Conservation (phyloP, 2,888 invertebrate species). For the Hemistola chrysoprasaria region DNA sequence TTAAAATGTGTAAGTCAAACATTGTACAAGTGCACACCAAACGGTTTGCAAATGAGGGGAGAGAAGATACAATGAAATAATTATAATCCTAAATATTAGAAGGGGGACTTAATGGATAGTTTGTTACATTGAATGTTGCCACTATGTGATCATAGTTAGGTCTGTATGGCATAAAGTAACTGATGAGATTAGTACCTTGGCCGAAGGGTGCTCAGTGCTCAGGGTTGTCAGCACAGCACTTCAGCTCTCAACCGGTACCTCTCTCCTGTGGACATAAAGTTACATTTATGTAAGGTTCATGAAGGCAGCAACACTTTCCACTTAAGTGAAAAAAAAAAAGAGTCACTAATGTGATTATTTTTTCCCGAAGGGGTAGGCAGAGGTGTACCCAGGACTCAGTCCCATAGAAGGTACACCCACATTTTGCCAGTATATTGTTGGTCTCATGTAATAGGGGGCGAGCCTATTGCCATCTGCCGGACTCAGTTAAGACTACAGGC, state of each 20-base stretch:
- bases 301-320: too few species aligned
- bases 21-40: constrained; percentile 19
- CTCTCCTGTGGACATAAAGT: constrained; percentile 45
- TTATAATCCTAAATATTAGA: constrained; percentile 40
- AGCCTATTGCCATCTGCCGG: too few species aligned
- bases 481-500: too few species aligned
- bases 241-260: constrained; percentile 64
- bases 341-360: too few species aligned
- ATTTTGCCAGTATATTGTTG: too few species aligned
- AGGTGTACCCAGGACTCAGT: too few species aligned
- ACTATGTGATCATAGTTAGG: constrained; percentile 76
- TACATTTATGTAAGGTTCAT: too few species aligned
- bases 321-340: too few species aligned
- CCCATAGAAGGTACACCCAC: too few species aligned
- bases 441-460: too few species aligned
- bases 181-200: constrained; percentile 72
- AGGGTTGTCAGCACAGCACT: constrained; percentile 54
- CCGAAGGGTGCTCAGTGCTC: constrained; percentile 65
- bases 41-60: constrained; percentile 26
- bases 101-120: constrained; percentile 52
- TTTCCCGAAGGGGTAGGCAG: too few species aligned
- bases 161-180: constrained; percentile 60
- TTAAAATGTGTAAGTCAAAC: constrained; percentile 19
- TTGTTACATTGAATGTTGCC: constrained; percentile 70
- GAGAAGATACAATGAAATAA: constrained; percentile 39